Base-by-base conservation (phyloP, 2,888 invertebrate genomes). In the Argynnis bischoffii region DNA sequence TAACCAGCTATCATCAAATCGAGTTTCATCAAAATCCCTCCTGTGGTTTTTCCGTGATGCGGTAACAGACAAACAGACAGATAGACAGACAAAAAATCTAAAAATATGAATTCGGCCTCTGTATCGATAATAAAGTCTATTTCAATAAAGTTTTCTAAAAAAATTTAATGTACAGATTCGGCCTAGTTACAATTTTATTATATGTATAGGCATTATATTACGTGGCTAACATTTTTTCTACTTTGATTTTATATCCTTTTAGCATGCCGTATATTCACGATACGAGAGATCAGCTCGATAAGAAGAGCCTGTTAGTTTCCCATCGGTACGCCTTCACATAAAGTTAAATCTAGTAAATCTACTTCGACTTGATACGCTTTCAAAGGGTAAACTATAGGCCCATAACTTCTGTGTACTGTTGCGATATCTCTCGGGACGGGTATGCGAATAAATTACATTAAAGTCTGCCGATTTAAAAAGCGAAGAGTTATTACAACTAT, bases 311-410 rank as follows among this genome's bases (percentile, higher is more conserved):
- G 77, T 79, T 79, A 78, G 76, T 78, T 78, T 75, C 72, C 78
- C 76, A 76, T 78, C 77, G 77, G 75, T 74, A 73, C 74, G 76
- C 72, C 74, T 76, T 71, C 77, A 69, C 77, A 81, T 82, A 81
- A 81, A 81, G 77, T 79, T 81, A 76, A 82, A 80, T 81, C 79
- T 81, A 78, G 78, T 80, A 79, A 81, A 81, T 81, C 80, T 81
- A 76, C 79, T 75, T 73, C 69, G 74, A 75, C 67, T 76, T 77
- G 79, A 79, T 81, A 79, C 76, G 77, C 75, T 77, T 75, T 76
- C 74, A 80, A 79, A 82, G 81, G 81, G 80, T 80, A 78, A 81
- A 82, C 80, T 81, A 78, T 77, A 76, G 75, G 77, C 76, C 79
- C 77, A 81, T 82, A 82, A 83, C 81, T 82, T 79, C 76, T 74